Conservation (phyloP, 2,113 vertebrate species). For the Copsychus sechellarum region DNA sequence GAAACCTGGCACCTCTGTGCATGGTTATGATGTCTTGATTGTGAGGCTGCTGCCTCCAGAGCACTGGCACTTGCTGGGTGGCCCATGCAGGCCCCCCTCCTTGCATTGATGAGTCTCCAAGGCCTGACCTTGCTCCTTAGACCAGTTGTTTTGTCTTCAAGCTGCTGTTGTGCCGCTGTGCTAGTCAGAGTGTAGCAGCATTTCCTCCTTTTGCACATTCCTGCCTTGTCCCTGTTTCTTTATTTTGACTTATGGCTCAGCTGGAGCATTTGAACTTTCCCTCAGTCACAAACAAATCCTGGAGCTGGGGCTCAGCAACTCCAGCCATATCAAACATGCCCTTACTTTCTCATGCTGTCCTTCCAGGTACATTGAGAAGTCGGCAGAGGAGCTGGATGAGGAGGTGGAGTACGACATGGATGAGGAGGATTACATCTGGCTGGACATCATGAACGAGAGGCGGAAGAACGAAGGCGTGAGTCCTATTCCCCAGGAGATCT, state of each 20-base stretch:
- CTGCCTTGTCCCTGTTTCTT: neutral
- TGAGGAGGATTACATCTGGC: slow-evolving; percentile 98
- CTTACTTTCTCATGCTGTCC: neutral
- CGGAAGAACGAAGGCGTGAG: slow-evolving; percentile 90
- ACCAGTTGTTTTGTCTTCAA: neutral
- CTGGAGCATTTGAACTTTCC: neutral
- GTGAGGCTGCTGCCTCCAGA: neutral
- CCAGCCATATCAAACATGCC: accelerated
- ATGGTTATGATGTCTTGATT: neutral
- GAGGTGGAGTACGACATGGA: slow-evolving; percentile 99
- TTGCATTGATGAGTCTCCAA: neutral
- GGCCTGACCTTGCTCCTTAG: neutral
- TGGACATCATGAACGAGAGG: slow-evolving; percentile 98
- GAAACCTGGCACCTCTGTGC: accelerated
- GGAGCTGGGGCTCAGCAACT: neutral
- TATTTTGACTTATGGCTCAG: neutral
- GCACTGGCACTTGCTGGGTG: neutral
- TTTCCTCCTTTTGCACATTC: accelerated
- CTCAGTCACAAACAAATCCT: neutral
- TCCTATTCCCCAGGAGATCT: slow-evolving; percentile 94
- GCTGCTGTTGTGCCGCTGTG: accelerated
- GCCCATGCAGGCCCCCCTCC: neutral
- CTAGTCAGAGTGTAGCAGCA: neutral
- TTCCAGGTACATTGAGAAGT: slow-evolving; percentile 96
- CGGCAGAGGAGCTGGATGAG: slow-evolving; percentile 95